These are phyloP conservation scores for Bombus cullumanus DNA, from an alignment of 1,140 invertebrate genomes.

Conservation along the genomic window DNA sequence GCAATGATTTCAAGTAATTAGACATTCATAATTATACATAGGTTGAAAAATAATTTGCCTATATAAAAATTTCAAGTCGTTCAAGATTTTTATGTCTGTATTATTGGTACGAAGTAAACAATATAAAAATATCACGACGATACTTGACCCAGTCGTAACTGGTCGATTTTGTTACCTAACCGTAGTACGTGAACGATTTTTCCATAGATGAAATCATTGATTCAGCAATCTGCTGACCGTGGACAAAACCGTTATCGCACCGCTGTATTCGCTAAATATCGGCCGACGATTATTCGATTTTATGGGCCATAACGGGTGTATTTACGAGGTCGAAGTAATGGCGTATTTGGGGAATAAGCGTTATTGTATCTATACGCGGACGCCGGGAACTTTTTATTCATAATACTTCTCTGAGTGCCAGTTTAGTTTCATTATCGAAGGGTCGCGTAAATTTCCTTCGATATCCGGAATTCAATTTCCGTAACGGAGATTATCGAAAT, in stretches of 20 bases:
- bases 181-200: background rate
- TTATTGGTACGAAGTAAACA: background rate
- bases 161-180: no score
- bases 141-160: background rate
- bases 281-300: slow-evolving; percentile 65
- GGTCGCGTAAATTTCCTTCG: slow-evolving; percentile 8
- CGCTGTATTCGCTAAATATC: slow-evolving; percentile 55
- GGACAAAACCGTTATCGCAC: slow-evolving; percentile 59
- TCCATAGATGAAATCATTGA: slow-evolving; percentile 1
- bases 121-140: background rate
- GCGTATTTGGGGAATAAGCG: slow-evolving; percentile 46
- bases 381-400: slow-evolving; percentile 41
- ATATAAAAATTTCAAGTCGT: background rate
- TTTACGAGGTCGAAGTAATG: slow-evolving; percentile 57
- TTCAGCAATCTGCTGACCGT: slow-evolving; percentile 62
- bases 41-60: background rate
- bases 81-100: background rate
- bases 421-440: slow-evolving; percentile 29
- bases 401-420: background rate
- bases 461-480: slow-evolving; percentile 41
- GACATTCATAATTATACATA: background rate
- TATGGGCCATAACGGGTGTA: slow-evolving; percentile 53
- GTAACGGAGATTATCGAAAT: background rate
- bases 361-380: slow-evolving; percentile 26
- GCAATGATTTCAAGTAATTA: no score